Base-by-base conservation (phyloP, 2,113 vertebrate species). In the Excalfactoria chinensis region DNA sequence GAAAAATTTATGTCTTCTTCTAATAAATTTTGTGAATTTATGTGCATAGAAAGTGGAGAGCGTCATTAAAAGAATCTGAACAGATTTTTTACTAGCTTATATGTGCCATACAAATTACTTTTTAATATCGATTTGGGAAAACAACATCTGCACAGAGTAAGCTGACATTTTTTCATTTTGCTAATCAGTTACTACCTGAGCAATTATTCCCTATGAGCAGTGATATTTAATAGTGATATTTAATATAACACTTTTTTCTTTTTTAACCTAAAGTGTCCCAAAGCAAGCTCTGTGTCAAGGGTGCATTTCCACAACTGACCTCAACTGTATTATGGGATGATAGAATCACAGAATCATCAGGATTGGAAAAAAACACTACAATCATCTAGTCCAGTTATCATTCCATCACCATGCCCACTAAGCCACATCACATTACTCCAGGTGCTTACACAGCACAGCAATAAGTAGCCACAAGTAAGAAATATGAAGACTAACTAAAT, bases 21-120 rank as follows among this genome's bases (percentile, higher is more conserved):
- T 88, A 68, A 74, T 83, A 93, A 94, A 93, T 89, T 63, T 80
- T 80, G 63, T 93, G 82, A 80, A 83, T 69, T 85, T 89, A 64
- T 88, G 69, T 92, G 64, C 69, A 80, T 66, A 89, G 58, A 91
- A 93, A 91, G 26, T 93, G 64, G 26, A 89, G 53, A 89, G 95
- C 93, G 48, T 71, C 60, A 25, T 77, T 93, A 41, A 80, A 89
- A 86, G 23, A 32, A 92, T 93, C 80, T 80, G 60, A 84, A 89
- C 43, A 92, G 56, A 70, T 73, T 89, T 95, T 94, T 89, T 79
- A 22, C 58, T 67, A 19, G 49, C 84, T 76, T 92, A 63, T 67
- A 23, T n/a, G 20, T 72, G 58, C 70, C 63, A 63, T 75, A 79
- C 30, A 95, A 93, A 70, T 84, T 73, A 70, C 34, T 32, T 92